Evolutionary conservation across 2,797 vertebrate genomes (phyloP).

Genomic region (Danio albolineatus): DNA sequence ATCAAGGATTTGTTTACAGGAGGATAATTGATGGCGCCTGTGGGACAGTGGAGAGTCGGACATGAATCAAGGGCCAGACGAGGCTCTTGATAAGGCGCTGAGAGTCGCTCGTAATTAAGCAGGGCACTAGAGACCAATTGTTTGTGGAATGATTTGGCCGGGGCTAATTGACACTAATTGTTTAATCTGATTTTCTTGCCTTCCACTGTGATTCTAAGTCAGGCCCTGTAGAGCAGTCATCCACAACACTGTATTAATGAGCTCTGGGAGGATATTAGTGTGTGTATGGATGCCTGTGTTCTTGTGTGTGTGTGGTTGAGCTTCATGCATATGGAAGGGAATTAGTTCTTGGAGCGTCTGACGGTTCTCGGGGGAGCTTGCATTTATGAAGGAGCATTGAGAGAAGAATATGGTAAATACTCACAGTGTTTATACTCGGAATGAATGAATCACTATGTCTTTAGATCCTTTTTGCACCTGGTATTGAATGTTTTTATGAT

Average conservation of each 20-base stretch:
- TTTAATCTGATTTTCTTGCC: conserved; percentile 99
- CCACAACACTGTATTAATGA: conserved; percentile 62
- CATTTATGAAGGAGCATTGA: conserved; percentile 9
- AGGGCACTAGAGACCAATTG: conserved; percentile 99
- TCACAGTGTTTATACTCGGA: not conserved
- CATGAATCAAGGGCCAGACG: conserved; percentile 92
- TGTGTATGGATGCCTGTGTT: conserved; percentile 9
- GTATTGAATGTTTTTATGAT: too few species aligned
- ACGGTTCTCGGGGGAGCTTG: not conserved
- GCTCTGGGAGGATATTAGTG: conserved; percentile 56
- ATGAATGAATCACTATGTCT: not conserved
- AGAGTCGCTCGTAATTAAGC: conserved; percentile 99
- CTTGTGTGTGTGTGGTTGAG: conserved; percentile 25
- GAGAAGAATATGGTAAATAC: conserved; percentile 13
- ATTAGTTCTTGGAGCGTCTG: conserved; percentile 23
- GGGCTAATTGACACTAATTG: conserved; percentile 99
- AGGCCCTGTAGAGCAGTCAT: conserved; percentile 65
- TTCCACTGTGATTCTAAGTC: conserved; percentile 74
- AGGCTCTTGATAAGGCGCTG: conserved; percentile 92
- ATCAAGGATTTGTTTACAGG: conserved; percentile 93
- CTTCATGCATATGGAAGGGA: conserved; percentile 37
- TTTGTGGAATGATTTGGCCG: conserved; percentile 97
- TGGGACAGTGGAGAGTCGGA: conserved; percentile 93
- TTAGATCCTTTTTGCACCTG: too few species aligned
- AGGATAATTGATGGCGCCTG: conserved; percentile 98